Evolutionary conservation across 2,888 invertebrate species (phyloP).

Genomic region (Xestia c-nigrum): DNA sequence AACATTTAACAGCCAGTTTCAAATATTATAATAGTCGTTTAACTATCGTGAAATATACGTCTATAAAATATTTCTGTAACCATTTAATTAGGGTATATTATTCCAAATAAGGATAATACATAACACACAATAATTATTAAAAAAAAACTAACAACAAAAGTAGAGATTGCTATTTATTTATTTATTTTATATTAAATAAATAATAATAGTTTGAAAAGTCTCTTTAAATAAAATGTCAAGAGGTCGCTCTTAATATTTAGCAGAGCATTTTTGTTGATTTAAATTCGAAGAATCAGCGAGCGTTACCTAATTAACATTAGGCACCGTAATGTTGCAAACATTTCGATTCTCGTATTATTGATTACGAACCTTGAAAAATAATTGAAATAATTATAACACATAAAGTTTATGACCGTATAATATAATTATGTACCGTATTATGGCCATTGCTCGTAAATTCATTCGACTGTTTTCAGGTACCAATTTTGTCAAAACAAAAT

Average conservation of each 20-base stretch:
- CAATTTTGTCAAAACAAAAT: not conserved
- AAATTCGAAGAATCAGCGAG: not conserved
- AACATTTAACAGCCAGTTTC: not conserved
- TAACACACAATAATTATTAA: not conserved
- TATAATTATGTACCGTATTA: slow-evolving; percentile 1
- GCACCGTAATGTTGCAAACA: not conserved
- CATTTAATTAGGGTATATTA: slow-evolving; percentile 7
- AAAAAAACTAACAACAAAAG: not conserved
- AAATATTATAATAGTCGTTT: slow-evolving; percentile 16
- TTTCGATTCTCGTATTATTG: not conserved
- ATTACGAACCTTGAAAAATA: slow-evolving; percentile 9
- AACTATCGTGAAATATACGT: slow-evolving; percentile 9
- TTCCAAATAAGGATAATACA: not conserved
- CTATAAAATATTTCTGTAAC: not conserved
- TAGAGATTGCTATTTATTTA: no score
- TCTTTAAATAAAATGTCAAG: not conserved
- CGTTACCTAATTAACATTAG: not conserved
- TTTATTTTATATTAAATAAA: no score
- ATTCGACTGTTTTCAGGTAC: not conserved
- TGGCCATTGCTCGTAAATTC: not conserved
- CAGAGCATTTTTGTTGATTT: not conserved
- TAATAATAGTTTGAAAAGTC: no score
- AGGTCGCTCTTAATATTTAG: not conserved
- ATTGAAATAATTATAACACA: slow-evolving; percentile 1
- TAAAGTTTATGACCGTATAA: not conserved